phyloP scores from a whole-genome alignment of 2,113 vertebrate species.

The Ceuthmochares aereus region DNA sequence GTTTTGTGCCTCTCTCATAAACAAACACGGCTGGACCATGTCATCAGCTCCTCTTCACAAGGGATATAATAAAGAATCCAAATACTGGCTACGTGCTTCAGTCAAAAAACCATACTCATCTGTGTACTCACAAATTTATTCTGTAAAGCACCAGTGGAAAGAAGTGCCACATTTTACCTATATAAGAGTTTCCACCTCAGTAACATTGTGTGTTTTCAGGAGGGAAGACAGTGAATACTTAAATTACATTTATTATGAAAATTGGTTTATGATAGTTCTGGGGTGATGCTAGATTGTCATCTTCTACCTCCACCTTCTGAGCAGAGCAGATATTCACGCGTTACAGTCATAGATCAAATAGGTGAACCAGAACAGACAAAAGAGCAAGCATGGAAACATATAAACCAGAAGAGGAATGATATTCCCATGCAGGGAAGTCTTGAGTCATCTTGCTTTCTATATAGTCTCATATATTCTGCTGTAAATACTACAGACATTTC shows the following conservation, averaged over 20 bases:
- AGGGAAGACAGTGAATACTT: neutral
- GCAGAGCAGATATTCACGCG: neutral
- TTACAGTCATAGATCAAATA: neutral
- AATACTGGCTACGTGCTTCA: neutral
- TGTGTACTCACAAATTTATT: neutral
- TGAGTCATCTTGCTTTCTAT: neutral
- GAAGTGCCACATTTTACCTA: neutral
- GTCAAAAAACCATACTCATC: neutral
- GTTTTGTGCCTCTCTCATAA: neutral
- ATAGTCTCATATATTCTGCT: neutral
- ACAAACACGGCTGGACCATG: neutral
- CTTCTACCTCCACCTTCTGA: neutral
- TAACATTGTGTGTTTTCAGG: neutral
- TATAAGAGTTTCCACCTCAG: neutral
- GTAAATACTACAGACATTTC: neutral
- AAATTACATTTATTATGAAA: neutral
- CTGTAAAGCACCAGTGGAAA: rapidly evolving
- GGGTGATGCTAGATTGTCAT: neutral
- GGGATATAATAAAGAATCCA: neutral
- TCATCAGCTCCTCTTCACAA: neutral
- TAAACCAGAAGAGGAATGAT: neutral
- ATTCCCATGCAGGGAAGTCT: neutral
- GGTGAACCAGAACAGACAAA: neutral
- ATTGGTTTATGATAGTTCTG: neutral
- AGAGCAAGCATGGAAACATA: neutral